A percentile compares a stretch with the other conserved stretches of the same genome.
phyloP scores from a whole-genome alignment of 2,888 invertebrate genomes.

The Stomorhina lunata region DNA sequence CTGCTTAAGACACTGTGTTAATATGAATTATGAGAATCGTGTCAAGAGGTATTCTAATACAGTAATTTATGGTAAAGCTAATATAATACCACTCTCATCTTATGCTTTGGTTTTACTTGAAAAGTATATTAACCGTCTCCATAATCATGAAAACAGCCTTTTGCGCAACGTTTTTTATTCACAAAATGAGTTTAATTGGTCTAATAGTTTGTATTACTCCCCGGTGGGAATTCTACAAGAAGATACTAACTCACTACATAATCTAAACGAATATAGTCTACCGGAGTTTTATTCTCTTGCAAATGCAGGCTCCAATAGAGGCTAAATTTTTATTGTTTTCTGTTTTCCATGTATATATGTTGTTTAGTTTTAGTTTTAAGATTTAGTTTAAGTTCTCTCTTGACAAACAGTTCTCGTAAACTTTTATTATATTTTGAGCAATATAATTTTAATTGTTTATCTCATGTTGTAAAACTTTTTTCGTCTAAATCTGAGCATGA shows the following conservation, averaged over 20 bases:
- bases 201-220: not conserved
- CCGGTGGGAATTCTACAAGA: not conserved
- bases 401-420: not conserved
- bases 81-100: not conserved
- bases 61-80: not conserved
- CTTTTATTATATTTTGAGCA: not conserved
- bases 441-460: not conserved
- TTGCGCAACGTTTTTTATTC: not conserved
- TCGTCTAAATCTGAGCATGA: not conserved
- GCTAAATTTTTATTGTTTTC: not conserved
- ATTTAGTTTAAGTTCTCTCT: not conserved
- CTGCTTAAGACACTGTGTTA: not conserved
- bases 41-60: not conserved
- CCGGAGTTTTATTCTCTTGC: not conserved
- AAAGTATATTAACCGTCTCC: not conserved
- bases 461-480: not conserved
- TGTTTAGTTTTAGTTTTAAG: not conserved
- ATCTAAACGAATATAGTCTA: not conserved
- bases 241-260: not conserved
- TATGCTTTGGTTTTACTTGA: not conserved
- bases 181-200: not conserved
- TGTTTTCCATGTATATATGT: conserved; percentile 1
- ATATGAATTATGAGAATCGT: not conserved
- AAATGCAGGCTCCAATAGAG: not conserved
- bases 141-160: not conserved